Conservation (phyloP, 2,888 invertebrate genomes). For the Gasteruption jaculator region DNA sequence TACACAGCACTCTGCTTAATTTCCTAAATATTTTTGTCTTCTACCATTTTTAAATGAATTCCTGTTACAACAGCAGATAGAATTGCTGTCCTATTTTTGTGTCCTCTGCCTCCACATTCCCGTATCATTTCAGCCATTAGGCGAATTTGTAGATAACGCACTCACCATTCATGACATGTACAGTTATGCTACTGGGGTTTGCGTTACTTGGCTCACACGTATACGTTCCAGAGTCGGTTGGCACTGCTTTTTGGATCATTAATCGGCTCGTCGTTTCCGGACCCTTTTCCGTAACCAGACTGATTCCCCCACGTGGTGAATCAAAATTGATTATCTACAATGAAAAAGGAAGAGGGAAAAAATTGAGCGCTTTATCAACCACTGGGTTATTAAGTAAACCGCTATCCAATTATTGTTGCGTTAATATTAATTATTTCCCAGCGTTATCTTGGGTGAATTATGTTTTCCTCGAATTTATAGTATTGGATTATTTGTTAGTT, state of each 20-base stretch:
- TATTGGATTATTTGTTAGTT: too few species aligned
- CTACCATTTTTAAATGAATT: not conserved
- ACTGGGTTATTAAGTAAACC: too few species aligned
- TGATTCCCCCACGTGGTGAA: conserved; percentile 53
- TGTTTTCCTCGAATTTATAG: too few species aligned
- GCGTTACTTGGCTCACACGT: conserved; percentile 54
- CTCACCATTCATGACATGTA: conserved; percentile 82
- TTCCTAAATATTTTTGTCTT: not conserved
- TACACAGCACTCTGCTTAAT: too few species aligned
- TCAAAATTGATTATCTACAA: conserved; percentile 52
- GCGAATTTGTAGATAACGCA: conserved; percentile 9
- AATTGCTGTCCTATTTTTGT: too few species aligned
- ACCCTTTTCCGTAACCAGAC: conserved; percentile 53
- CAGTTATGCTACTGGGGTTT: conserved; percentile 76
- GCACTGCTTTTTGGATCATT: conserved; percentile 51
- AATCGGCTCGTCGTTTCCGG: conserved; percentile 52
- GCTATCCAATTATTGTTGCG: too few species aligned
- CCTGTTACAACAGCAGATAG: not conserved
- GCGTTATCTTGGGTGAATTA: too few species aligned
- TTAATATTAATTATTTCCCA: too few species aligned
- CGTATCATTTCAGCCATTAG: not conserved
- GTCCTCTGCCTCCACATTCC: too few species aligned
- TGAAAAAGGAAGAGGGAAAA: conserved; percentile 6
- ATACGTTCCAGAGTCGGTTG: conserved; percentile 51
- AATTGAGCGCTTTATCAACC: too few species aligned